Evolutionary conservation across 2,113 vertebrate genomes (phyloP), one percentile per base, ranked within the genome.

Genomic region (Baryphthengus martii): DNA sequence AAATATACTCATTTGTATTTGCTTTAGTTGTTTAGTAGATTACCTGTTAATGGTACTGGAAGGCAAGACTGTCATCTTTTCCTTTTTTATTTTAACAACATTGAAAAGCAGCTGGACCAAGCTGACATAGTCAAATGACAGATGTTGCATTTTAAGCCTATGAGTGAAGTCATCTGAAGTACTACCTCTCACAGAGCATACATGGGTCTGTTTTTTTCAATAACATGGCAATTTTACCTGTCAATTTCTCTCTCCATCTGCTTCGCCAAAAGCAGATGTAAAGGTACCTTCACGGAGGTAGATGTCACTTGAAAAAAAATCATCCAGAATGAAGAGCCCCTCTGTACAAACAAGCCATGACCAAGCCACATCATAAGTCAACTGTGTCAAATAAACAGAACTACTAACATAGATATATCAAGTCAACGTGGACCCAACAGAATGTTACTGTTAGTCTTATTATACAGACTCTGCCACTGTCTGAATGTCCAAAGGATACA

Each of bases 281-380:
- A 84, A 82, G 47, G 8, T 61, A 65, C 44, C 17, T 82, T 85
- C 11, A 5, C 55, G 53, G 42, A 89, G 17, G 15, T 23, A 44
- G 40, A 82, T 63, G 45, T 13, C 53, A 72, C 37, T 82, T 92
- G 56, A 82, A 94, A 92, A 33, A 20, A 79, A 91, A 95, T 91
- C 45, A 95, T 45, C 37, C 53, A 89, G 42, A 44, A 52, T n/a
- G 55, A 91, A 67, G 33, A 85, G 10, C 10, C 35, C 4, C 2
- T 3, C 18, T 88, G 77, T 74, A 77, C 66, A 95, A 89, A 92
- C 45, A 85, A 78, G 53, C 42, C 66, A 28, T 2, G 7, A 55
- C 20, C n/a, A 55, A 65, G 53, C 66, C 33, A 82, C 45, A 82
- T 40, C 16, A 3, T 63, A 84, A 82, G 23, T 74, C 66, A 89